These are phyloP conservation scores for Nomada flava DNA, from an alignment of 2,888 invertebrate species.

Conservation along the genomic window DNA sequence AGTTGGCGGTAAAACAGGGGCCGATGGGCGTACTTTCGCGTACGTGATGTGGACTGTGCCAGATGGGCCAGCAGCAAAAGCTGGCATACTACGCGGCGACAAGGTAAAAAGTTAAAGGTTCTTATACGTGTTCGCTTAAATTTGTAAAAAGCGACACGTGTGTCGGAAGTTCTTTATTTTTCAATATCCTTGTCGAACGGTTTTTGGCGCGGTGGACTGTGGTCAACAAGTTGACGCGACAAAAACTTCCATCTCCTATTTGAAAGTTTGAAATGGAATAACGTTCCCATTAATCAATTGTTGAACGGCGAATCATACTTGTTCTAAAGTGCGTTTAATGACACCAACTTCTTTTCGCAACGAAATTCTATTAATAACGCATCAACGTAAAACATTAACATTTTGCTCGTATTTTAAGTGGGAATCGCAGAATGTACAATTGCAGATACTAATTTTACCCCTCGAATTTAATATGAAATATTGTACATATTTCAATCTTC, in stretches of 20 bases:
- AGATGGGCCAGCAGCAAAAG: slow-evolving; percentile 96
- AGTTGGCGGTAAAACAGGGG: slow-evolving; percentile 95
- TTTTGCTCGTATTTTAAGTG: background rate
- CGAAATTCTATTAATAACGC: no score
- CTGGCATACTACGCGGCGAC: slow-evolving; percentile 94
- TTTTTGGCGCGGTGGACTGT: background rate
- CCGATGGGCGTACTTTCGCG: slow-evolving; percentile 94
- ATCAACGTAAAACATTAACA: no score
- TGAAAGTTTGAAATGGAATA: background rate
- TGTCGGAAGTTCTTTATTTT: background rate
- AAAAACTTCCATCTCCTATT: no score
- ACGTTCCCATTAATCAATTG: background rate
- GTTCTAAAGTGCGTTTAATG: background rate
- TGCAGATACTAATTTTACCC: background rate
- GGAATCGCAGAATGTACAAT: background rate
- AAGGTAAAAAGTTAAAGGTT: slow-evolving; percentile 86
- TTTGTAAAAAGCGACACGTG: background rate
- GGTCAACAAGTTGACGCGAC: no score
- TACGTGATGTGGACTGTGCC: slow-evolving; percentile 97
- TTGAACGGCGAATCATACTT: background rate
- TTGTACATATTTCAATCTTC: no score
- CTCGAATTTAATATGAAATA: no score
- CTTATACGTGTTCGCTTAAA: background rate
- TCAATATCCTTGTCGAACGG: background rate
- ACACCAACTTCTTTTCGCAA: background rate